phyloP scores from a whole-genome alignment of 2,113 vertebrate species.

The Proterorhinus semilunaris region DNA sequence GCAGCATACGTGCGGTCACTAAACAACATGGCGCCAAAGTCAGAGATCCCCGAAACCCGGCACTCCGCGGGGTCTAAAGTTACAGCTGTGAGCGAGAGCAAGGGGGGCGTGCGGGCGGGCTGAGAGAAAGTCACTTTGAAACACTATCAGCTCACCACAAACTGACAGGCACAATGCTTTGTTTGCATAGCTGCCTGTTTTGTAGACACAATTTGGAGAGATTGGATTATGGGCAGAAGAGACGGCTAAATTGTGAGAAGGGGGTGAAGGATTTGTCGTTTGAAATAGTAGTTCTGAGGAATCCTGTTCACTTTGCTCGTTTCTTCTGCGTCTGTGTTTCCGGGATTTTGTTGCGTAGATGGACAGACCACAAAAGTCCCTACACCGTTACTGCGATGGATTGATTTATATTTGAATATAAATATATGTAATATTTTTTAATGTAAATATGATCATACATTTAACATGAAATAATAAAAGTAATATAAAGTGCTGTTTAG shows the following conservation, averaged over 20 bases:
- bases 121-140: conserved; percentile 71
- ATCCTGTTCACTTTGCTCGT: too few species aligned
- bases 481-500: too few species aligned
- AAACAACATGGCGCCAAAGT: conserved; percentile 70
- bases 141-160: conserved; percentile 59
- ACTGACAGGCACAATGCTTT: conserved; percentile 62
- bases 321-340: too few species aligned
- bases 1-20: conserved; percentile 54
- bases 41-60: conserved; percentile 71
- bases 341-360: too few species aligned
- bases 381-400: too few species aligned
- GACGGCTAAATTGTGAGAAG: background rate
- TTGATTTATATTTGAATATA: too few species aligned
- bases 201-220: conserved; percentile 29
- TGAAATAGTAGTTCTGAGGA: background rate
- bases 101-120: conserved; percentile 57
- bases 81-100: conserved; percentile 38
- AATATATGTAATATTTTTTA: too few species aligned
- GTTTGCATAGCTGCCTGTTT: conserved; percentile 55
- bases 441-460: too few species aligned
- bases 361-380: too few species aligned
- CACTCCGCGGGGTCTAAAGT: conserved; percentile 64
- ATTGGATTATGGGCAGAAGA: background rate
- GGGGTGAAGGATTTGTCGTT: background rate
- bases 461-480: too few species aligned